A percentile compares a stretch with the other conserved stretches of the same genome.
Evolutionary conservation across 2,888 invertebrate genomes (phyloP).

Genomic region (Ormyrus nitidulus): DNA sequence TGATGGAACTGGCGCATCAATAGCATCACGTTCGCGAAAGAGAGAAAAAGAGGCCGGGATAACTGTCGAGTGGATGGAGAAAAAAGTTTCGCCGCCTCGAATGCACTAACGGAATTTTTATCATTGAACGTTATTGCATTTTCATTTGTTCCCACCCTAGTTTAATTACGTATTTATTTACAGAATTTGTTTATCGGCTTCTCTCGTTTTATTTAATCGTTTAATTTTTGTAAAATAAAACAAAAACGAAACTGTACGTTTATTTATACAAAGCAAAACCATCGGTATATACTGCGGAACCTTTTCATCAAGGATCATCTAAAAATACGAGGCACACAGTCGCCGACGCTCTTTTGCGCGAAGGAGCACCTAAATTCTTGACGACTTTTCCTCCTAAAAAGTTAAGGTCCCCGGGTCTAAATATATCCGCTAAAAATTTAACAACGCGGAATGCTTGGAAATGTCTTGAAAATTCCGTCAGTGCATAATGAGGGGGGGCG

Average conservation of each 20-base stretch:
- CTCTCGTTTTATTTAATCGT: too few species aligned
- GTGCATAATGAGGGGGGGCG: slow-evolving; percentile 34
- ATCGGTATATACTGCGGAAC: too few species aligned
- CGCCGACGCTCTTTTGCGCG: slow-evolving; percentile 1
- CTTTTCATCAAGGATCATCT: too few species aligned
- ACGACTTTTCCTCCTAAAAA: not conserved
- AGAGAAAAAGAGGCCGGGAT: not conserved
- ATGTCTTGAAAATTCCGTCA: slow-evolving; percentile 41
- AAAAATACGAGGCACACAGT: not conserved
- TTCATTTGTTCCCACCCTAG: too few species aligned
- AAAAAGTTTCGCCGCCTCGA: too few species aligned
- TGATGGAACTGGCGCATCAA: slow-evolving; percentile 39
- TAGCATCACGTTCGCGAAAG: slow-evolving; percentile 2
- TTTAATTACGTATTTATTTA: too few species aligned
- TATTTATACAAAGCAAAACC: too few species aligned
- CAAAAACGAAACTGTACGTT: too few species aligned
- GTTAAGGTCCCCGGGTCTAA: not conserved
- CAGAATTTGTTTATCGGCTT: too few species aligned
- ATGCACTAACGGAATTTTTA: too few species aligned
- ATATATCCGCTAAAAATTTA: slow-evolving; percentile 32
- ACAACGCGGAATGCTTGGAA: slow-evolving; percentile 25
- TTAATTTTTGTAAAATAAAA: too few species aligned
- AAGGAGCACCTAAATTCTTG: slow-evolving; percentile 12
- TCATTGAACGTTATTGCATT: too few species aligned
- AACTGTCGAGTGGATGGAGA: not conserved